Evolutionary conservation across 2,113 vertebrate species (phyloP), one percentile per base, ranked within the genome.

Genomic region (Probosciger aterrimus): DNA sequence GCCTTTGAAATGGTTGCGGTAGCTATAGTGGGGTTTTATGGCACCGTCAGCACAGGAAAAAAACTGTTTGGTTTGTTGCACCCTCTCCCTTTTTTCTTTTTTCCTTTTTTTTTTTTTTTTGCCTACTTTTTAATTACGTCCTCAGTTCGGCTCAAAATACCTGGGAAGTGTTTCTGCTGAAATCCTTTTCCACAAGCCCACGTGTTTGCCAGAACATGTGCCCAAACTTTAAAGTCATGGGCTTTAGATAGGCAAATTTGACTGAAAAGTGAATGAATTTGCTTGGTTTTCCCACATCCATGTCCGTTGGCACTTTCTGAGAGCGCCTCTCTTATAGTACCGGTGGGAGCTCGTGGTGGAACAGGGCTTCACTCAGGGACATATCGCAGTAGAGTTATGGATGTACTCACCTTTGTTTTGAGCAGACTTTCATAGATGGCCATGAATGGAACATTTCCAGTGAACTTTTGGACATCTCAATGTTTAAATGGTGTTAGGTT

Each of bases 1-100:
- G 96, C 93, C 96, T 97, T 97, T 97, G 97, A 97, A 97, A 97
- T 44, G 69, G 91, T 57, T 86, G 92, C 94, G 93, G 86, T 82
- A 70, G 92, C 91, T 94, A 16, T 15, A 88, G 79, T 41, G 37
- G 18, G 82, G 69, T 86, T 97, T 94, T 92, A 93, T 73, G 87
- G 87, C 95, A 93, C 89, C 47, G 43, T 88, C 93, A 95, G 95
- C 87, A 96, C 92, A 95, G 95, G 95, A 95, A 95, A 78, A 93
- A 94, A 69, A 46, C 88, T 95, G 77, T 95, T 97, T 95, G 92
- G 73, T 6, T 95, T 95, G 84, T 90, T 93, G 27, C n/a, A 59
- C 60, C 64, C 88, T 23, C 37, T 60, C 49, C 68, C 33, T 71
- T 81, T 77, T 82, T 79, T 18, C 10, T 8, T 39, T 18, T 33